Base-by-base conservation (phyloP, 2,888 invertebrate species). In the Chrysolina americana region DNA sequence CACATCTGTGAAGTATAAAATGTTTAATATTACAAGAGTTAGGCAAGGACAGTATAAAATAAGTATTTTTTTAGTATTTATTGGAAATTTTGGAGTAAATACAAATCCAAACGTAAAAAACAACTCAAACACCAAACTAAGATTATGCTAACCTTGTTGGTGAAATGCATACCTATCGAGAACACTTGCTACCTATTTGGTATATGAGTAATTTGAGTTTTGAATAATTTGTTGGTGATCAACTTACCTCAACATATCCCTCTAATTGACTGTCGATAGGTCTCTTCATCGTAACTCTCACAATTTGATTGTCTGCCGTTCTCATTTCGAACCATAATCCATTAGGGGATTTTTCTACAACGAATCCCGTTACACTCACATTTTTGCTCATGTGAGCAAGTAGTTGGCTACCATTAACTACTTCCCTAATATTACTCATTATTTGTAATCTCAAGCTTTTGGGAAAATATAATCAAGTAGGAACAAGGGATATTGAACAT, bases 241-340 rank as follows among this genome's bases (percentile, higher is more conserved):
- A 47, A 63, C 74, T 75, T 82, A 88, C 88, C 83, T 87, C 86
- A 19, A 88, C 85, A 80, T 86, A 85, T 28, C 87, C 87, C 68
- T 86, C 85, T 11, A 87, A 65, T 11, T 79, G 78, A 76, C 82
- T 80, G 72, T 79, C 82, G 19, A 85, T 74, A 0, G 87, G 86
- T 70, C 81, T 84, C 70, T 83, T 82, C 65, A 87, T 74, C 65
- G 82, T 84, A 28, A 88, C 78, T 81, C 83, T 84, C 17, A 88
- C 82, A 41, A 80, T 72, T 44, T 84, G 79, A 80, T 87, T 85
- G 75, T 88, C 88, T 19, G 80, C 75, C 11, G 87, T 77, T 73
- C 81, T 79, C 41, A 88, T 78, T 71, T 85, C 84, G 72, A 88
- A 86, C 59, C 83, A 82, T 44, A 83, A 74, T 10, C 85, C 84